Evolutionary conservation across 2,888 invertebrate species (phyloP).

Genomic region (Chymomyza amoena): DNA sequence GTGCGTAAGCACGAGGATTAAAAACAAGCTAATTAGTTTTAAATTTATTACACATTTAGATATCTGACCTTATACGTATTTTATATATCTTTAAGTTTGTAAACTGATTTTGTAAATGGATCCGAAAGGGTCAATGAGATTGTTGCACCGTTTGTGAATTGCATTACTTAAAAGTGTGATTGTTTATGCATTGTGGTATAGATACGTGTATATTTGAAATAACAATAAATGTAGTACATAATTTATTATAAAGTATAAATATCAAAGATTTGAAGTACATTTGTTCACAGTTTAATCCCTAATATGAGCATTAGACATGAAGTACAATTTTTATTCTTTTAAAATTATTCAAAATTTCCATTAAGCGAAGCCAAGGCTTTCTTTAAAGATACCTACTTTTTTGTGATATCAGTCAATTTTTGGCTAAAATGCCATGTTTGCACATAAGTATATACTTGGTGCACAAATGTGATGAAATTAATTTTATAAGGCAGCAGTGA

Average conservation of each 20-base stretch:
- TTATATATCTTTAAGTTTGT: neutral
- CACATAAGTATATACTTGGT: too few species aligned
- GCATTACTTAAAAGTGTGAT: neutral
- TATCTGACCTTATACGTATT: neutral
- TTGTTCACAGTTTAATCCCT: slow-evolving; percentile 2
- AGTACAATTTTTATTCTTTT: neutral
- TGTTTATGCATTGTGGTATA: slow-evolving; percentile 9
- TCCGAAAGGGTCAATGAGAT: neutral
- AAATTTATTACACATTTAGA: slow-evolving; percentile 17
- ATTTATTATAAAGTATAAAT: neutral
- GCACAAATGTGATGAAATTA: neutral
- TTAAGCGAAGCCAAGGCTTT: neutral
- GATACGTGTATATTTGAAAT: slow-evolving; percentile 41
- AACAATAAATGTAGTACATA: slow-evolving; percentile 12
- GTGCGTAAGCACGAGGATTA: too few species aligned
- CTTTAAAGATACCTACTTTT: neutral
- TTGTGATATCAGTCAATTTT: neutral
- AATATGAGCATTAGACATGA: neutral
- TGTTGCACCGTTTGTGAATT: neutral
- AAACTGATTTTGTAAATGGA: neutral
- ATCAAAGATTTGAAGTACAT: slow-evolving; percentile 25
- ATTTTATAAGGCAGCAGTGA: neutral
- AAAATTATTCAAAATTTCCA: neutral
- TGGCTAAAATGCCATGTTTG: neutral
- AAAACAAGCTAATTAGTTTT: neutral